Conservation (phyloP, 2,113 vertebrate genomes). For the Patagioenas fasciata region DNA sequence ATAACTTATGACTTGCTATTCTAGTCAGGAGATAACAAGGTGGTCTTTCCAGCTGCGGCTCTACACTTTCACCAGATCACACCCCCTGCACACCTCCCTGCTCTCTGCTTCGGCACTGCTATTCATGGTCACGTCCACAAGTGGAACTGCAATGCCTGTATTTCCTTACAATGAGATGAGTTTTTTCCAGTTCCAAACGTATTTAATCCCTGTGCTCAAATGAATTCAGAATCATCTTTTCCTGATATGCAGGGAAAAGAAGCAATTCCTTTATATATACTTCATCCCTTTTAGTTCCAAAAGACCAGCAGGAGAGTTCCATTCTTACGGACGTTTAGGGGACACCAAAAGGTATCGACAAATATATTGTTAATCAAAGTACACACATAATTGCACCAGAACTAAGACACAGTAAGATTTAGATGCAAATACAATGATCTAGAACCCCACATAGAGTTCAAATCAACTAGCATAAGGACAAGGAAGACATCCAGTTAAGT, state of each 20-base stretch:
- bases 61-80: background rate
- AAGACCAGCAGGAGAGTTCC: background rate
- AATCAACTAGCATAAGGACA: background rate
- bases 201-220: background rate
- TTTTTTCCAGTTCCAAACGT: background rate
- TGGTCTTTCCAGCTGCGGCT: background rate
- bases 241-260: background rate
- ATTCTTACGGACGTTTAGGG: background rate
- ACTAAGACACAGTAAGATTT: background rate
- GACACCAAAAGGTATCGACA: background rate
- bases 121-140: background rate
- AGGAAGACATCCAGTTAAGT: background rate
- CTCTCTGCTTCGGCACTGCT: background rate
- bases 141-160: background rate
- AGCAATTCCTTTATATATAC: background rate
- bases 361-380: background rate
- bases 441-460: background rate
- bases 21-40: background rate
- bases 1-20: background rate
- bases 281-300: background rate
- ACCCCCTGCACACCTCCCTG: background rate
- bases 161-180: background rate
- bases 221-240: background rate
- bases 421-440: background rate
- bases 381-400: background rate